These are phyloP conservation scores for Frankliniella fusca DNA, from an alignment of 2,888 invertebrate species.

Conservation along the genomic window DNA sequence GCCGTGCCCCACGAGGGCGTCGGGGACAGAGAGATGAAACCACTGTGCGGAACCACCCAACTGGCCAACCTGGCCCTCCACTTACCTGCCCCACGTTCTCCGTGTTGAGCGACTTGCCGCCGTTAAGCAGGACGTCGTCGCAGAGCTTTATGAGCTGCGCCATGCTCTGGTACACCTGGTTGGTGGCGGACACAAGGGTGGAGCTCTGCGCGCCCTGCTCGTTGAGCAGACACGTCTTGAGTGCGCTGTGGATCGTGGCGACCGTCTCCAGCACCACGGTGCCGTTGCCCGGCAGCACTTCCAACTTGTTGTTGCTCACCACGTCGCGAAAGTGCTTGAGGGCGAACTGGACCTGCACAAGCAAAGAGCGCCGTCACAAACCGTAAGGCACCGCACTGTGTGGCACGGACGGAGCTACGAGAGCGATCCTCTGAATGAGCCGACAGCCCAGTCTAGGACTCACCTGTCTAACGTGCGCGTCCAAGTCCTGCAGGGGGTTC, in stretches of 20 bases:
- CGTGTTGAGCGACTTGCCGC: conserved; percentile 52
- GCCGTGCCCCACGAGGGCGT: no score
- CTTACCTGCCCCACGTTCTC: conserved; percentile 38
- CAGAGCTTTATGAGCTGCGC: conserved; percentile 84
- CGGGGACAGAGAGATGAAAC: no score
- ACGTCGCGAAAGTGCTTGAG: conserved; percentile 89
- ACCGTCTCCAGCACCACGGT: conserved; percentile 90
- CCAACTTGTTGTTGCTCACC: conserved; percentile 83
- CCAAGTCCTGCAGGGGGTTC: conserved; percentile 65
- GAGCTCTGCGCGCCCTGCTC: conserved; percentile 56
- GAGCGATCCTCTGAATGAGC: no score
- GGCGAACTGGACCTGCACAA: conserved; percentile 61
- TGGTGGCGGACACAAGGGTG: conserved; percentile 71
- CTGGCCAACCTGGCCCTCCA: background rate
- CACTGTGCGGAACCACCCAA: no score
- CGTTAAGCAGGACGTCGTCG: conserved; percentile 78
- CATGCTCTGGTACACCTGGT: conserved; percentile 79
- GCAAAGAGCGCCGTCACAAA: conserved; percentile 20
- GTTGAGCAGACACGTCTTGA: conserved; percentile 52
- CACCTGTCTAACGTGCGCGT: conserved; percentile 62
- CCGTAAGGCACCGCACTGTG: background rate
- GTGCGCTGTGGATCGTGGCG: conserved; percentile 72
- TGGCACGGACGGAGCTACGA: no score
- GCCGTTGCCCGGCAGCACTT: conserved; percentile 90
- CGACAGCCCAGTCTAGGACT: background rate